These are phyloP conservation scores for Petrosia ficiformis DNA, from an alignment of 37 sponge, comb jelly and placozoan species.

Conservation along the genomic window DNA sequence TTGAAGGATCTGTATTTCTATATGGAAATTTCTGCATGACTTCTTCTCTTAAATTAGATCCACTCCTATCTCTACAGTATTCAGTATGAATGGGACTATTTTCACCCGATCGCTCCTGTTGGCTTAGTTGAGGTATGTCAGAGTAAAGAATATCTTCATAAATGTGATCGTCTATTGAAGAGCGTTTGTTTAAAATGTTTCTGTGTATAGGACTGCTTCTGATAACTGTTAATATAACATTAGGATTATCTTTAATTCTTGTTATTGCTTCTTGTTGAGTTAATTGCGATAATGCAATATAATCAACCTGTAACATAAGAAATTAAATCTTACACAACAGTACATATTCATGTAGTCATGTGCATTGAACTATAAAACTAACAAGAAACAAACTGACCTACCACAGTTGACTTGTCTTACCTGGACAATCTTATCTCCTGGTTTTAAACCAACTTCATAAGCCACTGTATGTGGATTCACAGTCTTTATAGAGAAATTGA, in stretches of 20 bases:
- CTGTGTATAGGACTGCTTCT: neutral
- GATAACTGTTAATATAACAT: slow-evolving; percentile 46
- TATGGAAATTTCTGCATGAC: neutral
- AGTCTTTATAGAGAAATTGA: slow-evolving; percentile 35
- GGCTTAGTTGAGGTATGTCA: slow-evolving; percentile 3
- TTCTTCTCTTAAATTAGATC: neutral
- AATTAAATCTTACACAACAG: neutral
- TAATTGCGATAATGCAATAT: slow-evolving; percentile 16
- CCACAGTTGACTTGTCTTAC: too few species aligned
- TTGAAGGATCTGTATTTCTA: neutral
- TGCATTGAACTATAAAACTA: neutral
- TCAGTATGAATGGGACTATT: neutral
- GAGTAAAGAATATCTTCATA: slow-evolving; percentile 52
- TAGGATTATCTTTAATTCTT: slow-evolving; percentile 51
- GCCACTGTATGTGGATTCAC: slow-evolving; percentile 53
- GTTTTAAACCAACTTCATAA: slow-evolving; percentile 51
- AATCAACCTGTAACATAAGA: slow-evolving; percentile 41
- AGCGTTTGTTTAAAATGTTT: neutral
- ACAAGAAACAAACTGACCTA: too few species aligned
- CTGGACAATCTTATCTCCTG: slow-evolving; percentile 70
- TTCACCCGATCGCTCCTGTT: neutral
- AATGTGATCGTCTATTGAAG: slow-evolving; percentile 14
- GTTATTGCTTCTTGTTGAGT: slow-evolving; percentile 53
- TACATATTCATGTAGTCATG: too few species aligned
- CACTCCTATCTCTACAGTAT: neutral